These are phyloP conservation scores for Apogon talboti DNA, from an alignment of 2,797 vertebrate genomes.

Conservation along the genomic window DNA sequence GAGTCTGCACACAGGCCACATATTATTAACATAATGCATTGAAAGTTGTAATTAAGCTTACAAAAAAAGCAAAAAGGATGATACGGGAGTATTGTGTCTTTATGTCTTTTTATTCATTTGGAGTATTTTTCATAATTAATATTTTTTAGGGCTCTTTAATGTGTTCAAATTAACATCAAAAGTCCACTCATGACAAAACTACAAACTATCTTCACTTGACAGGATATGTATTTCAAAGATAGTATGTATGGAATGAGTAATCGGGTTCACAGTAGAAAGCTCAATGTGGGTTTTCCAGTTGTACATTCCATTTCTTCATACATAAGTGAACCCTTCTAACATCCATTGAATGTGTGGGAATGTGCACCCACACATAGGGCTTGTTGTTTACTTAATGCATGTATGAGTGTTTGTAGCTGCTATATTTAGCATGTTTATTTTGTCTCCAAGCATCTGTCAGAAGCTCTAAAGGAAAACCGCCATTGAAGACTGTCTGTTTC, in stretches of 20 bases:
- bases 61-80: constrained; percentile 36
- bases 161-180: constrained; percentile 39
- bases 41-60: constrained; percentile 68
- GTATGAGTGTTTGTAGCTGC: constrained; percentile 18
- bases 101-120: constrained; percentile 36
- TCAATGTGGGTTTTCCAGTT: neutral
- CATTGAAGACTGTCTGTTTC: constrained; percentile 52
- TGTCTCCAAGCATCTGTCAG: constrained; percentile 71
- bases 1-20: constrained; percentile 56
- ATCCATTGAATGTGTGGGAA: constrained; percentile 3
- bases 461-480: constrained; percentile 53
- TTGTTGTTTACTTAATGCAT: constrained; percentile 8
- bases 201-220: constrained; percentile 7
- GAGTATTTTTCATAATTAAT: constrained; percentile 49
- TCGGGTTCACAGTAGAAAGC: no score
- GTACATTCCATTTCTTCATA: neutral
- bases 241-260: no score
- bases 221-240: neutral
- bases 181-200: constrained; percentile 1
- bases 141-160: constrained; percentile 31
- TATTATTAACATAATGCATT: constrained; percentile 69
- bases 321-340: neutral
- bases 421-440: constrained; percentile 59
- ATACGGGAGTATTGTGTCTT: constrained; percentile 27
- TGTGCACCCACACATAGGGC: constrained; percentile 1